A percentile compares a stretch with the other conserved stretches of the same genome.
These are phyloP conservation scores for Alcedo quadribrachys DNA, from an alignment of 2,797 vertebrate genomes.

Conservation along the genomic window DNA sequence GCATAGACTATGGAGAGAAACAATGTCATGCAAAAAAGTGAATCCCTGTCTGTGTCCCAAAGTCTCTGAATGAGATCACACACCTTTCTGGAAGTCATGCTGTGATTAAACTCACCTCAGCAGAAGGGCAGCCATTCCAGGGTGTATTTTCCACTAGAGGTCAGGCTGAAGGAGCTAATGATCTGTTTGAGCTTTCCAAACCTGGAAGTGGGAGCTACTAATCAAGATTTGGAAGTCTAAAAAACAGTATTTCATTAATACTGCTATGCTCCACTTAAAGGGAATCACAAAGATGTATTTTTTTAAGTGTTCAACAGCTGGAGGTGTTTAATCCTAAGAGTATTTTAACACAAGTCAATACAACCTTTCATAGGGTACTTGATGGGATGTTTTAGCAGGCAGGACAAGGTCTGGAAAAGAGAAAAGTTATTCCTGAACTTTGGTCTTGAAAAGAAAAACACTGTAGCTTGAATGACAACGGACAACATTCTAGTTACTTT, in stretches of 20 bases:
- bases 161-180: conserved; percentile 58
- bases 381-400: neutral
- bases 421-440: neutral
- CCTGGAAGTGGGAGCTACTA: neutral
- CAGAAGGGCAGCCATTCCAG: neutral
- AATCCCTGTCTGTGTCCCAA: neutral
- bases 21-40: neutral
- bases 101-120: neutral
- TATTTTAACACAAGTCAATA: neutral
- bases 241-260: neutral
- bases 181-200: conserved; percentile 8
- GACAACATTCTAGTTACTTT: neutral
- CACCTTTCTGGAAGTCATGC: neutral
- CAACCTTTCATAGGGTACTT: neutral
- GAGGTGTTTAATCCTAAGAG: neutral
- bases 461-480: neutral
- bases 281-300: neutral
- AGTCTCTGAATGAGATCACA: neutral
- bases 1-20: neutral
- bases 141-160: conserved; percentile 49
- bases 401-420: neutral
- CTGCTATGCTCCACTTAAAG: neutral
- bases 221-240: neutral
- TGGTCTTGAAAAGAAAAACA: neutral
- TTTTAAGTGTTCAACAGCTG: neutral